Base-by-base conservation (phyloP, 2,888 invertebrate genomes). In the Miltochrista miniata region DNA sequence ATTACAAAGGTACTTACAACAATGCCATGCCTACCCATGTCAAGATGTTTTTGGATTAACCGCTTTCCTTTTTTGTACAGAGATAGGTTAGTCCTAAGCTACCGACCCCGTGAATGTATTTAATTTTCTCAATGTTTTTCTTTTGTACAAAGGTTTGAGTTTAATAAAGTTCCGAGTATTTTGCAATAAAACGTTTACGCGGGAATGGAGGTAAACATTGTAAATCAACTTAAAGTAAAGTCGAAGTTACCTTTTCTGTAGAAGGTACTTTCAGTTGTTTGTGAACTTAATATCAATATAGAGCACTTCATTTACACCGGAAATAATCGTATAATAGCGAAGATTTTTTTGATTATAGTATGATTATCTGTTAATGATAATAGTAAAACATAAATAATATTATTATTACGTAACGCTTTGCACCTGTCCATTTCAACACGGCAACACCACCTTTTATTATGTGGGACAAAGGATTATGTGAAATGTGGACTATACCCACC, bases 11-110 rank as follows among this genome's bases (percentile, higher is more conserved):
- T 68, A 56, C 61, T 59, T 65, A 65, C 65, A 63, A 67, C 64
- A 68, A 68, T 65, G 55, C 63, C 69, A 68, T 66, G 69, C 69
- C 67, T 68, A 75, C 75, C 74, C 75, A 68, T 70, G 67, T 75
- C 73, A 73, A 72, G 70, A 68, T 68, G 68, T 71, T 71, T 73
- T 67, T 61, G 72, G 65, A 69, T 67, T 61, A 62, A 65, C 70
- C 70, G 68, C 68, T 67, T 59, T 59, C 46, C 53, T 62, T 60
- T 61, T 59, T 58, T 57, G 36, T 54, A 45, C 37, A 30, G 39
- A 43, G 47, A 42, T 56, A 51, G 46, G 53, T 59, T 15, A 61
- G 53, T 66, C 55, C 48, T 59, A 24, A 24, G 18, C 18, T 56
- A 59, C 29, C 40, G 14, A 42, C 30, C 29, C 37, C 37, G 31